A percentile compares a stretch with the other conserved stretches of the same genome.
Conservation (phyloP, 2,797 vertebrate species). For the Pseudopleuronectes americanus region DNA sequence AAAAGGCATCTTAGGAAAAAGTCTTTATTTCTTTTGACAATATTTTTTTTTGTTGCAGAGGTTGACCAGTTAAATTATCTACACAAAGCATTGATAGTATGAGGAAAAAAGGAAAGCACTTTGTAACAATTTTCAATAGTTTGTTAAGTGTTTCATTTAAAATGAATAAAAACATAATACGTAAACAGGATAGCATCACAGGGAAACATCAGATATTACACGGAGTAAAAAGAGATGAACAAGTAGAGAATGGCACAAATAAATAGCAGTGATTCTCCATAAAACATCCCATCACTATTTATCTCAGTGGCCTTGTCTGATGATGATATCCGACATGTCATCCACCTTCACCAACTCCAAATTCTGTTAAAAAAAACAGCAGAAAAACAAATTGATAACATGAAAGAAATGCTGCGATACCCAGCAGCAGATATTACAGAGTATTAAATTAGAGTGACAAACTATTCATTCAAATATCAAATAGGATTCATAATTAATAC, state of each 20-base stretch:
- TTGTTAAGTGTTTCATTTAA: slow-evolving; percentile 4
- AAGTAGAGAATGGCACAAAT: slow-evolving; percentile 3
- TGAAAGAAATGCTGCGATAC: no score
- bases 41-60: slow-evolving; percentile 36
- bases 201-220: slow-evolving; percentile 3
- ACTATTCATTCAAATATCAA: no score
- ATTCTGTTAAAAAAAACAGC: slow-evolving; percentile 80
- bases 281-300: background rate
- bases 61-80: slow-evolving; percentile 33
- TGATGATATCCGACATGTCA: slow-evolving; percentile 92
- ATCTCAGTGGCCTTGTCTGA: slow-evolving; percentile 84
- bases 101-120: slow-evolving; percentile 16
- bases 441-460: no score
- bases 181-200: background rate
- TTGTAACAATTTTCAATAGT: slow-evolving; percentile 2
- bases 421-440: no score
- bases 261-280: background rate
- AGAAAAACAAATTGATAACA: background rate
- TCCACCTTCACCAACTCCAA: slow-evolving; percentile 88
- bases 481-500: no score
- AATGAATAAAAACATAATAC: slow-evolving; percentile 3
- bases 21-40: slow-evolving; percentile 65
- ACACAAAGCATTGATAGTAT: slow-evolving; percentile 29
- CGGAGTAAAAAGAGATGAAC: slow-evolving; percentile 13
- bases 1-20: slow-evolving; percentile 28